Evolutionary conservation across 2,113 vertebrate genomes (phyloP), one percentile per base, ranked within the genome.

Genomic region (Thunnus thynnus): DNA sequence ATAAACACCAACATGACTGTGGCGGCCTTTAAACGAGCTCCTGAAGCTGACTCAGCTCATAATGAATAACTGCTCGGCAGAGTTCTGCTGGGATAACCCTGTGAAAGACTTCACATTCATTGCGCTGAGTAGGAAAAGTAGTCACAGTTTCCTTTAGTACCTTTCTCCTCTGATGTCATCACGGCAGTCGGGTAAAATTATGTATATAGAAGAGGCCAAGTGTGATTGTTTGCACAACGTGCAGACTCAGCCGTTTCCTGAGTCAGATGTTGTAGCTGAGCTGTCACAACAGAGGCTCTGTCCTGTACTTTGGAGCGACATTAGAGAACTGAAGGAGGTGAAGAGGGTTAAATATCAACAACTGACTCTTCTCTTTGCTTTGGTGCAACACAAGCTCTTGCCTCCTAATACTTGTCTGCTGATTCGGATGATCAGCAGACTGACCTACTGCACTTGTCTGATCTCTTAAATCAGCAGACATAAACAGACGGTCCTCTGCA

Each of bases 31-130:
- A 82, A 87, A 79, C 17, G 4, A 73, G 66, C 55, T 81, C 52
- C 75, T 57, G 46, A 72, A 32, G 62, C 41, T 52, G 74, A 82
- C 51, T 88, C 76, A 84, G 84, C 76, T 70, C 63, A 61, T 25
- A 46, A 17, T 62, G 56, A 74, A 25, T 65, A 72, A 77, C 50
- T 52, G 62, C 50, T 14, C n/a, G 11, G 68, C 57, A 69, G 50
- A 57, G 71, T 67, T 83, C 46, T 68, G 67, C 25, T 13, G 11
- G 30, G 48, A 61, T 74, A 61, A 76, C 30, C 47, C 75, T 70
- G 46, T 58, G 44, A 83, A 78, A 12, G 27, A 56, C 17, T 80
- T 52, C 7, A 63, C 51, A 13, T 82, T 64, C 69, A 76, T 64
- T 66, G 4, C 2, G 1, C 47, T 63, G 63, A 80, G 82, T 20